A percentile compares a stretch with the other conserved stretches of the same genome.
These are phyloP conservation scores for Hydrozoanthus tunicans DNA, from an alignment of 64 coral and sea anemone species.

Conservation along the genomic window DNA sequence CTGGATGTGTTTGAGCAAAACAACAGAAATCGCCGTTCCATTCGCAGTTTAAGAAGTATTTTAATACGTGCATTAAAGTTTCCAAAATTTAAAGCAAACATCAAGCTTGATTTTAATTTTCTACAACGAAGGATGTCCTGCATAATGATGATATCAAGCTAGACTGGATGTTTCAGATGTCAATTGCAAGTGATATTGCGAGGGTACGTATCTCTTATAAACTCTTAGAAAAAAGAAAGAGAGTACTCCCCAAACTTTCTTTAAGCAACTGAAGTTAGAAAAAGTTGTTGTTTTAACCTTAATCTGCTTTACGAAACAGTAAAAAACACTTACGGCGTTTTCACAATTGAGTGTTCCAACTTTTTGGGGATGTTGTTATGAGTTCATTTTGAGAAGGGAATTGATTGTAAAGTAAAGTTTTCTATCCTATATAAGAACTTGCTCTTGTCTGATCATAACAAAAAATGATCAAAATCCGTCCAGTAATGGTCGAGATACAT, in stretches of 20 bases:
- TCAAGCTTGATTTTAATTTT: not conserved
- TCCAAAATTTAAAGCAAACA: no score
- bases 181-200: constrained; percentile 83
- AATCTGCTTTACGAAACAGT: not conserved
- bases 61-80: no score
- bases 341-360: not conserved
- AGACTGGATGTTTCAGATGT: constrained; percentile 96
- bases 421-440: not conserved
- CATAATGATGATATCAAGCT: constrained; percentile 78
- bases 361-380: not conserved
- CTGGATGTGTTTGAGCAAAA: no score
- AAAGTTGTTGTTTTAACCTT: not conserved
- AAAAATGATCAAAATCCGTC: not conserved
- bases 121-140: constrained; percentile 65
- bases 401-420: not conserved
- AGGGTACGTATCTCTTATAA: constrained; percentile 58
- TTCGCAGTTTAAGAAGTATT: no score
- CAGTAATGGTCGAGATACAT: not conserved
- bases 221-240: no score
- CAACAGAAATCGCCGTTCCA: no score
- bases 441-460: not conserved
- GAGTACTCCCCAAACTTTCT: no score
- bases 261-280: not conserved
- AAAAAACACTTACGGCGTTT: not conserved
- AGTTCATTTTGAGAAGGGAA: not conserved